phyloP scores from a whole-genome alignment of 53 echinoderm and acorn worm genomes.

The Hippasteria phrygiana region DNA sequence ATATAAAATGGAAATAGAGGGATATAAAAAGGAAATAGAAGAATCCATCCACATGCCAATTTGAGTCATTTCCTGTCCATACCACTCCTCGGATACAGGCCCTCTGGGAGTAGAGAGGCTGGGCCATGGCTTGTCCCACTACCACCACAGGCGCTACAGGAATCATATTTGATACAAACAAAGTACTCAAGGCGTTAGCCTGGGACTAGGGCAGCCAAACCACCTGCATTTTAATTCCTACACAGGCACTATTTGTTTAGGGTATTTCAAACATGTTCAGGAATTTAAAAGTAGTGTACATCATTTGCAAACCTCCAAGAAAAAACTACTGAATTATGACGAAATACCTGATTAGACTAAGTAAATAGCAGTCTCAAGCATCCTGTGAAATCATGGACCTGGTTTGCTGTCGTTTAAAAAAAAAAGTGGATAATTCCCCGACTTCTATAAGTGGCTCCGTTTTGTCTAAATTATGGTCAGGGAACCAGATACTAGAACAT shows the following conservation, averaged over 20 bases:
- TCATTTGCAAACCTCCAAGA: no score
- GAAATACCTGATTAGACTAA: no score
- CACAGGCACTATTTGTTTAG: not conserved
- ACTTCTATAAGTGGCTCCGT: no score
- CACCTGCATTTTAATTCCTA: constrained; percentile 12
- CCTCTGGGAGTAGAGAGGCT: not conserved
- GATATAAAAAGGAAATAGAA: not conserved
- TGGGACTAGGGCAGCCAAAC: not conserved
- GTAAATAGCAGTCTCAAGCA: no score
- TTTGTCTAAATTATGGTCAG: no score
- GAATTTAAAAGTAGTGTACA: not conserved
- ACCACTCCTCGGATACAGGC: constrained; percentile 36
- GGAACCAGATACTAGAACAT: no score
- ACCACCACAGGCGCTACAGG: constrained; percentile 13
- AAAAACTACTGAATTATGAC: no score
- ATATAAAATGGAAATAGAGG: not conserved
- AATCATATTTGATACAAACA: constrained; percentile 66
- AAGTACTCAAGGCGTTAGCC: constrained; percentile 54
- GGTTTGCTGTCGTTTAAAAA: no score
- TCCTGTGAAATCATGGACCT: no score
- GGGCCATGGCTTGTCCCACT: not conserved
- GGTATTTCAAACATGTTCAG: not conserved
- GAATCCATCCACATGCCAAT: constrained; percentile 31
- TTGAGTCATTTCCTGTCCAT: constrained; percentile 53
- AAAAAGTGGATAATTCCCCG: no score